These are phyloP conservation scores for Corvus cornix DNA, from an alignment of 2,113 vertebrate species.

Conservation along the genomic window DNA sequence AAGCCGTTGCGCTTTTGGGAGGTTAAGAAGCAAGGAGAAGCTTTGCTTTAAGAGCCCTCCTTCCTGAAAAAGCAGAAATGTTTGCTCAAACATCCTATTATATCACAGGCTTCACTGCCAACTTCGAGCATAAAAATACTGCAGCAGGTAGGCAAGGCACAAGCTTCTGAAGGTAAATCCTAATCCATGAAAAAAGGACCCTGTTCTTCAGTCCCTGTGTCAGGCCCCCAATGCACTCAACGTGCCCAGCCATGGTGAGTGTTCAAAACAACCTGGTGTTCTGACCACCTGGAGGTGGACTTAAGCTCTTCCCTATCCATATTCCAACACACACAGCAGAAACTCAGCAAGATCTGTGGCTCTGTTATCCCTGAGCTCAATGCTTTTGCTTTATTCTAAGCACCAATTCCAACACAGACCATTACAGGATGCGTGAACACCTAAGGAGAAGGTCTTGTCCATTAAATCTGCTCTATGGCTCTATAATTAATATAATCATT, in stretches of 20 bases:
- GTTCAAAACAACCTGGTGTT: neutral
- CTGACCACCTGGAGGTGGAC: neutral
- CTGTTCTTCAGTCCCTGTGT: neutral
- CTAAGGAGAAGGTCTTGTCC: neutral
- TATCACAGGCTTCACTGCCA: neutral
- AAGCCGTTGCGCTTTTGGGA: neutral
- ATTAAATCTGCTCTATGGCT: neutral
- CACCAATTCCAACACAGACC: neutral
- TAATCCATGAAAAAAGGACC: neutral
- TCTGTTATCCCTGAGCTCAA: neutral
- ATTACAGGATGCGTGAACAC: neutral
- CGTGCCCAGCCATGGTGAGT: rapidly evolving
- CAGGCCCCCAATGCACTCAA: neutral
- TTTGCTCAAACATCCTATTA: neutral
- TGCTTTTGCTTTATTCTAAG: neutral
- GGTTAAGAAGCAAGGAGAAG: neutral
- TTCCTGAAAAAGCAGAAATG: neutral
- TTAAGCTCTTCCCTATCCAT: neutral
- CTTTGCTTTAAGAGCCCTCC: neutral
- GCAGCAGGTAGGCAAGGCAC: neutral
- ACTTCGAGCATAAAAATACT: rapidly evolving
- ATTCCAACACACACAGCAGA: neutral
- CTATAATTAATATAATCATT: neutral
- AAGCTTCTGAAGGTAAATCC: neutral
- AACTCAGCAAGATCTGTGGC: neutral